A percentile compares a stretch with the other conserved stretches of the same genome.
Evolutionary conservation across 1,140 invertebrate genomes (phyloP).

Genomic region (Panulirus ornatus): DNA sequence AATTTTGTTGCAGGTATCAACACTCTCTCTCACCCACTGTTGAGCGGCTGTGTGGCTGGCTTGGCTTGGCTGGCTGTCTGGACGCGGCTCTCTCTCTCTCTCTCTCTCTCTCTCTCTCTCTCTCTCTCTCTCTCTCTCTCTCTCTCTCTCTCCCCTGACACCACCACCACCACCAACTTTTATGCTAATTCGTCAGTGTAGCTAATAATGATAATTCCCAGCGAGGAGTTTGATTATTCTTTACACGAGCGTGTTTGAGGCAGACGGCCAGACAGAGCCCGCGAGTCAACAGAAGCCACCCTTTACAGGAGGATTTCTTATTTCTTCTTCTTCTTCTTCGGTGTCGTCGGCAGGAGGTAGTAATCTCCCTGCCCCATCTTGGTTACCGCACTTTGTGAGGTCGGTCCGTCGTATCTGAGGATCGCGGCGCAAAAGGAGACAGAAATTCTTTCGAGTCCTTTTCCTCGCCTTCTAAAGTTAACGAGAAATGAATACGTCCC

Average conservation of each 20-base stretch:
- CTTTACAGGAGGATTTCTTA: too few species aligned
- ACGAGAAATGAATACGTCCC: neutral
- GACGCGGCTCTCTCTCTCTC: neutral
- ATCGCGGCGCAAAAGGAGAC: too few species aligned
- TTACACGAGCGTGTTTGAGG: too few species aligned
- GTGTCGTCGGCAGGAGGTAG: too few species aligned
- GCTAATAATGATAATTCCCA: neutral
- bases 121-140: slow-evolving; percentile 18
- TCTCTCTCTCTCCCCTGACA: neutral
- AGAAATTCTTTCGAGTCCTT: neutral
- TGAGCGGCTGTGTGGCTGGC: neutral
- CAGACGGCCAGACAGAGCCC: neutral
- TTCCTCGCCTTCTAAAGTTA: neutral
- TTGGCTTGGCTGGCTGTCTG: neutral
- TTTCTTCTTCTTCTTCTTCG: too few species aligned
- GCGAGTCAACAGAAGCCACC: too few species aligned
- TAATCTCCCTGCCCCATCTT: too few species aligned
- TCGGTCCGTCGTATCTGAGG: too few species aligned
- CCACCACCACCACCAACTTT: neutral
- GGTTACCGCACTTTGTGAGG: too few species aligned
- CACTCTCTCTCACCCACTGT: too few species aligned
- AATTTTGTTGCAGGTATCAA: too few species aligned
- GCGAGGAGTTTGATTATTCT: neutral
- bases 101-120: neutral
- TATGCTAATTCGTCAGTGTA: neutral